phyloP scores from a whole-genome alignment of 2,113 vertebrate genomes.

The Myotis yumanensis region DNA sequence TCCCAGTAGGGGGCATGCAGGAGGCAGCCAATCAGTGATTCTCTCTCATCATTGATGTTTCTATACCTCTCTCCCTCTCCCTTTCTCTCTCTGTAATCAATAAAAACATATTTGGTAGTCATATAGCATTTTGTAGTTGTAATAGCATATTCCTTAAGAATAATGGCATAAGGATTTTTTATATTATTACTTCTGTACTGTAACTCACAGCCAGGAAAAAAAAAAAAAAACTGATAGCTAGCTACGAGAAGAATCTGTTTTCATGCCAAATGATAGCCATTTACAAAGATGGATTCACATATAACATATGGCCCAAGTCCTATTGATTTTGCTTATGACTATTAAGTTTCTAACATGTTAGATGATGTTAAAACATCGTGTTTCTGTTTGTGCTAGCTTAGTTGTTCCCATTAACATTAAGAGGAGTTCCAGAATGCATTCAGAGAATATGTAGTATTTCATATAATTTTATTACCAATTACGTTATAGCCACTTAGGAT shows the following conservation, averaged over 20 bases:
- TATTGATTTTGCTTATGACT: constrained; percentile 34
- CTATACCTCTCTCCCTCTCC: too few relatives aligned
- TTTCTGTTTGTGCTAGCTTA: constrained; percentile 40
- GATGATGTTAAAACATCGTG: constrained; percentile 49
- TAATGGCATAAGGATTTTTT: constrained; percentile 7
- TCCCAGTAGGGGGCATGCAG: too few relatives aligned
- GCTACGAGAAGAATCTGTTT: not conserved
- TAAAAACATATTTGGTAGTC: too few relatives aligned
- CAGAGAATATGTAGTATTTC: constrained; percentile 42
- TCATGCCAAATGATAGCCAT: constrained; percentile 36
- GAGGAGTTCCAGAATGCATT: constrained; percentile 39
- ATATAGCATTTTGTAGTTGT: not conserved
- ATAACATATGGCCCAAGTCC: not conserved
- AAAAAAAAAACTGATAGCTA: not conserved
- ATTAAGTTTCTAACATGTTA: constrained; percentile 46
- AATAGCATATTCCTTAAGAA: not conserved
- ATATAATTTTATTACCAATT: constrained; percentile 61
- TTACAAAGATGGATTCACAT: constrained; percentile 29
- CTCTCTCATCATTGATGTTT: too few relatives aligned
- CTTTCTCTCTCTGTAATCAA: too few relatives aligned
- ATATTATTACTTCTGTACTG: not conserved
- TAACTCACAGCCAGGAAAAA: constrained; percentile 19
- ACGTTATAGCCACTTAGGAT: constrained; percentile 34
- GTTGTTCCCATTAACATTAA: constrained; percentile 53
- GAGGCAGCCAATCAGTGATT: too few relatives aligned